phyloP scores from a whole-genome alignment of 2,888 invertebrate species.

The Drosophila kokeensis region DNA sequence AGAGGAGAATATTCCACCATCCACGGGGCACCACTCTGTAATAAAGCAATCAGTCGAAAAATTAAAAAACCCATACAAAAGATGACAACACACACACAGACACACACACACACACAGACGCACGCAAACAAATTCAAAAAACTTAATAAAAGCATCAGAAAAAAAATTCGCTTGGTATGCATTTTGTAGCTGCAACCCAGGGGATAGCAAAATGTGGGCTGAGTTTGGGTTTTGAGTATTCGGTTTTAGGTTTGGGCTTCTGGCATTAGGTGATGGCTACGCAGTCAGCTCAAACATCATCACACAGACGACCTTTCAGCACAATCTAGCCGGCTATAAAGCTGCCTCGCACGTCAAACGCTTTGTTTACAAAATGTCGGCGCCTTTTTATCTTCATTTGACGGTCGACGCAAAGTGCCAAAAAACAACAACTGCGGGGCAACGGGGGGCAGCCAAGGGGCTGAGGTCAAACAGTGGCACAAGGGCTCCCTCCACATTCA shows the following conservation, averaged over 20 bases:
- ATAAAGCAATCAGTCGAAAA: slow-evolving; percentile 71
- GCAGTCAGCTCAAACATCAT: slow-evolving; percentile 52
- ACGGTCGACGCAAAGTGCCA: slow-evolving; percentile 50
- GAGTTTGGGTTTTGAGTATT: slow-evolving; percentile 11
- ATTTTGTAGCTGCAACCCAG: slow-evolving; percentile 50
- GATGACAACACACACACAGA: slow-evolving; percentile 39
- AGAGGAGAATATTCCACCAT: slow-evolving; percentile 12
- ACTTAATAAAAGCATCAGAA: slow-evolving; percentile 33
- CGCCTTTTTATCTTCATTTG: slow-evolving; percentile 42
- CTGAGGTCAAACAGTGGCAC: slow-evolving; percentile 8
- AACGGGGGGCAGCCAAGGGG: slow-evolving; percentile 7
- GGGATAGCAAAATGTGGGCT: slow-evolving; percentile 41
- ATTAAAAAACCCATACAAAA: slow-evolving; percentile 62
- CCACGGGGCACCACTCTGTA: slow-evolving; percentile 40
- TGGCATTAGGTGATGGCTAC: slow-evolving; percentile 42
- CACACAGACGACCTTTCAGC: slow-evolving; percentile 45
- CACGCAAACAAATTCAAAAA: slow-evolving; percentile 17
- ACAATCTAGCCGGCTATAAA: slow-evolving; percentile 3
- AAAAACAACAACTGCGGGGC: slow-evolving; percentile 43
- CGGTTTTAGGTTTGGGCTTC: slow-evolving; percentile 30
- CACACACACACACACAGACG: slow-evolving; percentile 14
- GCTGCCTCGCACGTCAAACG: slow-evolving; percentile 31
- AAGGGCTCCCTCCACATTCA: slow-evolving; percentile 49
- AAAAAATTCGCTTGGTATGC: slow-evolving; percentile 46
- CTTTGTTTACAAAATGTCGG: slow-evolving; percentile 71